A percentile compares a stretch with the other conserved stretches of the same genome.
Conservation (phyloP, 2,113 vertebrate genomes). For the Plecturocebus donacophilus region DNA sequence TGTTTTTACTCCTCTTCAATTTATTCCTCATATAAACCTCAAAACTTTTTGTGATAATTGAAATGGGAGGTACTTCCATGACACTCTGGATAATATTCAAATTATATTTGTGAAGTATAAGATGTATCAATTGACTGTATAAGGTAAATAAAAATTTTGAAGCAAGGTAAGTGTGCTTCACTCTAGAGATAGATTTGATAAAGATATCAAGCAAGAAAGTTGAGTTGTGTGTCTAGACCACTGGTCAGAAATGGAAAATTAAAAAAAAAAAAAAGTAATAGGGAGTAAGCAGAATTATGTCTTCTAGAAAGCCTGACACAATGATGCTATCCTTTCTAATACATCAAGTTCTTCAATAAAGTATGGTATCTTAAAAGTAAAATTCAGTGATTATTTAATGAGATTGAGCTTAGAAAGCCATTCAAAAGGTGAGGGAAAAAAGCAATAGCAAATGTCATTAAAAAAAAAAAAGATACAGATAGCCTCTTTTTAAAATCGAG, state of each 20-base stretch:
- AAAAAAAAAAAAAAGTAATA: background rate
- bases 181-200: background rate
- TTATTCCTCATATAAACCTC: background rate
- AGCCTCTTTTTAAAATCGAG: background rate
- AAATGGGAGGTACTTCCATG: background rate
- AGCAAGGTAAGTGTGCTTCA: background rate
- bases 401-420: background rate
- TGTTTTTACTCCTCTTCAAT: background rate
- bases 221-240: background rate
- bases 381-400: background rate
- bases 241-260: background rate
- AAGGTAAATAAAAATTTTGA: background rate
- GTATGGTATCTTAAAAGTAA: background rate
- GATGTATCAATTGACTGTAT: background rate
- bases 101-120: background rate
- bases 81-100: background rate
- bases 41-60: background rate
- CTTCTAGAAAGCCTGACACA: background rate
- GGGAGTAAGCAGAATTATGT: background rate
- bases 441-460: background rate
- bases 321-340: background rate
- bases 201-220: background rate
- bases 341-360: background rate
- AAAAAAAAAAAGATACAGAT: background rate
- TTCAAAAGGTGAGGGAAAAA: background rate